Base-by-base conservation (phyloP, 2,113 vertebrate species). In the Anthoscopus minutus region DNA sequence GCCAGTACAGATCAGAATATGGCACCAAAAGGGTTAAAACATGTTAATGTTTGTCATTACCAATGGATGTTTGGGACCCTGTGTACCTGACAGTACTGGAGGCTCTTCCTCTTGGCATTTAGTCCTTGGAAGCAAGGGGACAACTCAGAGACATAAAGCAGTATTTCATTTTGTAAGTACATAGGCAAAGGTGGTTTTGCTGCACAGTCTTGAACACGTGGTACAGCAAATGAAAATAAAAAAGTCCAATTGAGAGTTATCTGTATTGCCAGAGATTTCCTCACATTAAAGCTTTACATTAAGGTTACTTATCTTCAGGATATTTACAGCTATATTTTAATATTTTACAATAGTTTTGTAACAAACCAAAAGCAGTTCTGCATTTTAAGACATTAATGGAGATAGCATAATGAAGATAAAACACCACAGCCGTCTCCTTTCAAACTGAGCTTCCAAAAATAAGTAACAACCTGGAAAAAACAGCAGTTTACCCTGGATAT, bases 1-100 rank as follows among this genome's bases (percentile, higher is more conserved):
- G 19, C 31, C 12, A 3, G 15, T 9, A 24, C 0, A 0, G n/a
- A 40, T 48, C 24, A 69, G 54, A 62, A 73, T 22, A 66, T 0
- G 2, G 61, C 62, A 89, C 18, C 2, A 0, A 38, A 30, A 35
- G 20, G 33, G 25, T 33, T 79, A 62, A 48, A 72, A 42, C 8
- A 33, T 1, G 0, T n/a, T 65, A 38, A n/a, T 12, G 33, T 33
- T 51, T 71, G 44, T n/a, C 8, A 4, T 48, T 38, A 51, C 7
- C 0, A 1, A 15, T 31, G 4, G 7, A 56, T 9, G 5, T 57
- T 40, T 74, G 48, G 45, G 56, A 89, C 33, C 16, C 45, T 42
- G 13, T 22, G 35, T 7, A 81, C 11, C 28, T 66, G 27, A 37
- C 31, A 60, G 56, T 1, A 0, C 11, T 61, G 15, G 28, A 11